Conservation (phyloP, 1,140 invertebrate genomes). For the Atta colombica region DNA sequence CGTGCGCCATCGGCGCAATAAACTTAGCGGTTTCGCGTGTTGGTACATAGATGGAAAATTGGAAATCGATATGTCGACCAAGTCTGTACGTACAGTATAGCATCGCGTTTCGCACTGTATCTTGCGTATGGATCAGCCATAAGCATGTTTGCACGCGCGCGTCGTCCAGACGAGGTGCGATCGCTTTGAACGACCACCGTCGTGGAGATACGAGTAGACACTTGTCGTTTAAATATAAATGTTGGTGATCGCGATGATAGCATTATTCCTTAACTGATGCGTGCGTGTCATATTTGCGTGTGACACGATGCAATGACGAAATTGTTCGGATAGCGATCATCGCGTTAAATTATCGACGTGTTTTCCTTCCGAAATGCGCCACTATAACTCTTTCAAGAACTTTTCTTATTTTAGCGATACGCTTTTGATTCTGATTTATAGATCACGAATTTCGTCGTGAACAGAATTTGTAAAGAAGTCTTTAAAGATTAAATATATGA, state of each 20-base stretch:
- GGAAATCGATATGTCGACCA: conserved; percentile 76
- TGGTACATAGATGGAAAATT: conserved; percentile 68
- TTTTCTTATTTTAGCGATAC: background rate
- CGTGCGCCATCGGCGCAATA: conserved; percentile 52
- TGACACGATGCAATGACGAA: background rate
- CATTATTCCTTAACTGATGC: background rate
- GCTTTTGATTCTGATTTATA: background rate
- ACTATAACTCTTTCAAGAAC: background rate
- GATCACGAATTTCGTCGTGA: background rate
- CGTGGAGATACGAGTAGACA: conserved; percentile 25
- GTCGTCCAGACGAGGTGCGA: conserved; percentile 49
- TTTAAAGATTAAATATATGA: background rate
- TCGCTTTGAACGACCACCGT: conserved; percentile 41
- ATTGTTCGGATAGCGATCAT: background rate
- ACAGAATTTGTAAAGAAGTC: background rate
- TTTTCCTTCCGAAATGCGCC: background rate
- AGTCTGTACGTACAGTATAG: background rate
- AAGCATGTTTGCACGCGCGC: conserved; percentile 51
- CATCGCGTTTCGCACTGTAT: conserved; percentile 10
- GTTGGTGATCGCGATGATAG: conserved; percentile 23
- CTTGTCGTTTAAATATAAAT: conserved; percentile 50
- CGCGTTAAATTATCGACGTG: background rate
- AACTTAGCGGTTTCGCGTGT: conserved; percentile 60
- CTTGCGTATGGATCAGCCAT: conserved; percentile 37
- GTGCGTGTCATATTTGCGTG: background rate